Evolutionary conservation across 2,888 invertebrate genomes (phyloP).

Genomic region (Dexiosoma caninum): DNA sequence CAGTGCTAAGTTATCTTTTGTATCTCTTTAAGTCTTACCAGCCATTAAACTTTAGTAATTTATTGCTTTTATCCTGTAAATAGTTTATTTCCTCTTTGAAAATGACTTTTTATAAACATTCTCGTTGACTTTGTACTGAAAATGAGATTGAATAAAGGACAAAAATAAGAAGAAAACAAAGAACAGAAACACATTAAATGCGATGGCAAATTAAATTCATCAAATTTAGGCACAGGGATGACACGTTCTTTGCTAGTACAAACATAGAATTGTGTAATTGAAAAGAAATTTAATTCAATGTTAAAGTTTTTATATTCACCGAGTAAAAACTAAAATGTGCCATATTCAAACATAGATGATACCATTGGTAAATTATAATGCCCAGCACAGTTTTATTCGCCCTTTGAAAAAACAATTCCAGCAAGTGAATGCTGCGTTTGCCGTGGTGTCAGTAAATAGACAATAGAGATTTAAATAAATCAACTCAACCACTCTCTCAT

Average conservation of each 20-base stretch:
- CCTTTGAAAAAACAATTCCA: background rate
- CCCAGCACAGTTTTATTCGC: background rate
- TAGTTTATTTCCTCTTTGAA: constrained; percentile 47
- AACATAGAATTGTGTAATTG: background rate
- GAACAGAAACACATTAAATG: constrained; percentile 17
- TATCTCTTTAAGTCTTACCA: constrained; percentile 7
- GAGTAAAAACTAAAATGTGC: background rate
- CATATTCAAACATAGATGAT: background rate
- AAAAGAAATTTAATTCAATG: background rate
- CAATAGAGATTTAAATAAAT: too few relatives aligned
- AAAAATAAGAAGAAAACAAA: background rate
- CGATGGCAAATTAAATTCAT: constrained; percentile 38
- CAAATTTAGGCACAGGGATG: constrained; percentile 6
- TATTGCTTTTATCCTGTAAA: constrained; percentile 45
- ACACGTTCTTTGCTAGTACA: background rate
- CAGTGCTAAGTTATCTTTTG: constrained; percentile 33
- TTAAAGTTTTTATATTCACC: background rate
- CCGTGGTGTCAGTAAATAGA: constrained; percentile 1
- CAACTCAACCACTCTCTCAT: background rate
- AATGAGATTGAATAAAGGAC: constrained; percentile 31
- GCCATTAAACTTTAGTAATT: constrained; percentile 43
- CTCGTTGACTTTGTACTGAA: constrained; percentile 47
- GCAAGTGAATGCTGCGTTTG: background rate
- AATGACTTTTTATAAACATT: constrained; percentile 26
- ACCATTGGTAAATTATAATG: background rate